Evolutionary conservation across 2,113 vertebrate genomes (phyloP).

Genomic region (Prinia subflava): DNA sequence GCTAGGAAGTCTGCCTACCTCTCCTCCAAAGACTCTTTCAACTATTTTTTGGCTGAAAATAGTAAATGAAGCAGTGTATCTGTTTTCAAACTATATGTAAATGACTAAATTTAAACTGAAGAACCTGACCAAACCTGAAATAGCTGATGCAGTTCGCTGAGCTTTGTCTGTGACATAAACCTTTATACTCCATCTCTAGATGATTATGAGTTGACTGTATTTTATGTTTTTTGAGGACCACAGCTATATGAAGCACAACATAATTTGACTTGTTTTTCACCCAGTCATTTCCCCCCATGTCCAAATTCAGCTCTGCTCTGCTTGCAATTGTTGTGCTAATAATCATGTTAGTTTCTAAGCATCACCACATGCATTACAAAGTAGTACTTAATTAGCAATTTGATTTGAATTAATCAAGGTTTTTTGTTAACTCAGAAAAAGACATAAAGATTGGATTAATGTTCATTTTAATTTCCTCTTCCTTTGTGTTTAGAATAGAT

Average conservation of each 20-base stretch:
- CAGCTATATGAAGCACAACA: neutral
- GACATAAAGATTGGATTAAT: neutral
- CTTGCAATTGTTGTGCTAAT: neutral
- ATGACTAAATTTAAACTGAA: neutral
- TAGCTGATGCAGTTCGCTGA: neutral
- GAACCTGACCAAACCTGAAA: neutral
- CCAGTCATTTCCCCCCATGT: neutral
- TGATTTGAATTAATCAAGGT: neutral
- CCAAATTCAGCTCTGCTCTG: neutral
- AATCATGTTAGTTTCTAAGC: neutral
- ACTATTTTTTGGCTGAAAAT: neutral
- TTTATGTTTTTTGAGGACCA: neutral
- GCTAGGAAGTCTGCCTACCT: neutral
- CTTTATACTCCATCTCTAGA: neutral
- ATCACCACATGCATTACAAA: neutral
- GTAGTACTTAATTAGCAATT: neutral
- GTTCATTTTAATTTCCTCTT: neutral
- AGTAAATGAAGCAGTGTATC: neutral
- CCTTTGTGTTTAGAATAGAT: neutral
- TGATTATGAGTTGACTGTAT: neutral
- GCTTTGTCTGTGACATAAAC: neutral
- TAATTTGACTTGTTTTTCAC: neutral
- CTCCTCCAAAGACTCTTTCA: neutral
- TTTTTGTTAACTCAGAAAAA: neutral
- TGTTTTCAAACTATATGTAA: neutral